Evolutionary conservation across 2,113 vertebrate species (phyloP).

Genomic region (Malurus alboscapulatus): DNA sequence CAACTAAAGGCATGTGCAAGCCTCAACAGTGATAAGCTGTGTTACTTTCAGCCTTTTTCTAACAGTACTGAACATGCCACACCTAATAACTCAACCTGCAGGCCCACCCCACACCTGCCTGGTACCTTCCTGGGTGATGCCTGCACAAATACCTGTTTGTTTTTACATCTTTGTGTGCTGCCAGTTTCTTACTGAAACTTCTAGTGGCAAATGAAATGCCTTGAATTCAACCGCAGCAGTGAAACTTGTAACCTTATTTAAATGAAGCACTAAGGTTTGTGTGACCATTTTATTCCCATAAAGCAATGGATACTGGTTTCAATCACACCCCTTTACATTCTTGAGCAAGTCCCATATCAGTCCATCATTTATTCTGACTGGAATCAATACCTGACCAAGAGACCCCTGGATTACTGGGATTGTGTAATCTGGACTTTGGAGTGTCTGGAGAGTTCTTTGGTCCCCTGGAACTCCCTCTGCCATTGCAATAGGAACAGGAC

Average conservation of each 20-base stretch:
- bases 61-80: background rate
- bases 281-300: background rate
- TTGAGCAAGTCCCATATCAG: background rate
- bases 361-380: background rate
- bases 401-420: background rate
- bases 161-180: background rate
- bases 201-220: background rate
- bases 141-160: background rate
- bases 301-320: background rate
- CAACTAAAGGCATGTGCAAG: background rate
- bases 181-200: background rate
- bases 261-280: background rate
- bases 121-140: background rate
- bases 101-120: background rate
- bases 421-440: background rate
- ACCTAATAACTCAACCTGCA: rapidly evolving
- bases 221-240: background rate
- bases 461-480: background rate
- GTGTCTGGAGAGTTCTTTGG: background rate
- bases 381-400: background rate
- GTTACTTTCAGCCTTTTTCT: background rate
- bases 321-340: background rate
- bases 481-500: background rate
- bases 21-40: background rate
- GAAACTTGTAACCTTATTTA: background rate